Percentiles rank a stretch among this genome's conserved stretches.
These are phyloP conservation scores for Lampris incognitus DNA, from an alignment of 2,113 vertebrate species.

Conservation along the genomic window DNA sequence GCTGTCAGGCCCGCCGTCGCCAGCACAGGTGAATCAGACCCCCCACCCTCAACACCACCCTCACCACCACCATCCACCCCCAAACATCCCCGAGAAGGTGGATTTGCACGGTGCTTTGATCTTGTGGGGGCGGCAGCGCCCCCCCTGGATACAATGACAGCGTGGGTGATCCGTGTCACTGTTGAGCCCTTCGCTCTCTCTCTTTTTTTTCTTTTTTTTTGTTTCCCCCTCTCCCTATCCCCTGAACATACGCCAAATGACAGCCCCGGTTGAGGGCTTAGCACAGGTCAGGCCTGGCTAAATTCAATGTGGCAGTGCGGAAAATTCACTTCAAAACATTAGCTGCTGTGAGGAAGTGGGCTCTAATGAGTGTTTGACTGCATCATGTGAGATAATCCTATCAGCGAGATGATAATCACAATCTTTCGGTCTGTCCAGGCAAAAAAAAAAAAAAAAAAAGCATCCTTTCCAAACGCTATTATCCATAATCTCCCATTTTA, in stretches of 20 bases:
- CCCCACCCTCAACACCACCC: neutral
- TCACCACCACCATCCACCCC: neutral
- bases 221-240: no score
- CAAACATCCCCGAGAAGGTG: slow-evolving; percentile 31
- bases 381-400: slow-evolving; percentile 30
- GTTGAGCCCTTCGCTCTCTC: slow-evolving; percentile 28
- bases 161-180: slow-evolving; percentile 50
- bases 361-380: slow-evolving; percentile 48
- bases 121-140: slow-evolving; percentile 40
- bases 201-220: neutral
- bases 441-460: neutral
- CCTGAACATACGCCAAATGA: slow-evolving; percentile 59
- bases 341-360: slow-evolving; percentile 47
- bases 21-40: slow-evolving; percentile 62
- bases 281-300: slow-evolving; percentile 62
- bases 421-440: slow-evolving; percentile 14
- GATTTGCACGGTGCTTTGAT: slow-evolving; percentile 72
- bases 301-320: slow-evolving; percentile 68
- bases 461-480: slow-evolving; percentile 24
- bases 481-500: slow-evolving; percentile 24
- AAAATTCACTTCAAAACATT: slow-evolving; percentile 71
- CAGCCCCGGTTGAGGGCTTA: slow-evolving; percentile 59
- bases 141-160: slow-evolving; percentile 47
- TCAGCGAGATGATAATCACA: slow-evolving; percentile 5
- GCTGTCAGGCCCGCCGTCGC: neutral